These are phyloP conservation scores for Tetramorium parvispinum DNA, from an alignment of 1,140 invertebrate genomes.

Conservation along the genomic window DNA sequence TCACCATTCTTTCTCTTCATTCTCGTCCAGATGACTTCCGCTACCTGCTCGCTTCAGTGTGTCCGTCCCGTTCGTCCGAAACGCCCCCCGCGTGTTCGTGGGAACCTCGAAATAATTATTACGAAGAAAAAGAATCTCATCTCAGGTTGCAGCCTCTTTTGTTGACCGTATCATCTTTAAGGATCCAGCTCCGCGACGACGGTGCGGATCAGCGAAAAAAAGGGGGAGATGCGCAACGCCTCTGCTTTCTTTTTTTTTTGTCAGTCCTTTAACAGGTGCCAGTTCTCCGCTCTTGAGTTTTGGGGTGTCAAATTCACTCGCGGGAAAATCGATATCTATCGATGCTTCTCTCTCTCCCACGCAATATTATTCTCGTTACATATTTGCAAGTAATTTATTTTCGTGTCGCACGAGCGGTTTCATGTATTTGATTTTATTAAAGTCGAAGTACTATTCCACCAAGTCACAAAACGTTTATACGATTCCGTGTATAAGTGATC, in stretches of 20 bases:
- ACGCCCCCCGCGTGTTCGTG: constrained; percentile 84
- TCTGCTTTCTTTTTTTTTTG: constrained; percentile 69
- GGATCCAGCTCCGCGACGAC: constrained; percentile 76
- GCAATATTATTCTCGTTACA: not conserved
- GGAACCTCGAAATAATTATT: constrained; percentile 85
- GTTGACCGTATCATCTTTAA: constrained; percentile 84
- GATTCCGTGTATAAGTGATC: constrained; percentile 76
- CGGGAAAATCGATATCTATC: constrained; percentile 63
- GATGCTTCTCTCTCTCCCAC: constrained; percentile 3
- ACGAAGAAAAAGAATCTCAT: constrained; percentile 79
- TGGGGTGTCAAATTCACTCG: constrained; percentile 58
- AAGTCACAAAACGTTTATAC: not conserved
- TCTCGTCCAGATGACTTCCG: constrained; percentile 73
- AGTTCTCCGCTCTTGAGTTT: constrained; percentile 29
- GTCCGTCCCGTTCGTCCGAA: constrained; percentile 77
- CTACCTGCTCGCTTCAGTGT: constrained; percentile 76
- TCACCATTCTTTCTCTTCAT: constrained; percentile 72
- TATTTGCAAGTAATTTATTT: constrained; percentile 11
- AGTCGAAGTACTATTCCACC: not conserved
- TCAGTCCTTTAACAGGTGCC: constrained; percentile 78
- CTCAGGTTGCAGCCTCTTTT: constrained; percentile 82
- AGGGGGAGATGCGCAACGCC: constrained; percentile 49
- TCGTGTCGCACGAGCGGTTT: not conserved
- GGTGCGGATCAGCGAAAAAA: constrained; percentile 72
- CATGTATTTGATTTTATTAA: not conserved